Percentiles rank a stretch among this genome's conserved stretches.
phyloP scores from a whole-genome alignment of 2,797 vertebrate species.

The Merluccius polli region DNA sequence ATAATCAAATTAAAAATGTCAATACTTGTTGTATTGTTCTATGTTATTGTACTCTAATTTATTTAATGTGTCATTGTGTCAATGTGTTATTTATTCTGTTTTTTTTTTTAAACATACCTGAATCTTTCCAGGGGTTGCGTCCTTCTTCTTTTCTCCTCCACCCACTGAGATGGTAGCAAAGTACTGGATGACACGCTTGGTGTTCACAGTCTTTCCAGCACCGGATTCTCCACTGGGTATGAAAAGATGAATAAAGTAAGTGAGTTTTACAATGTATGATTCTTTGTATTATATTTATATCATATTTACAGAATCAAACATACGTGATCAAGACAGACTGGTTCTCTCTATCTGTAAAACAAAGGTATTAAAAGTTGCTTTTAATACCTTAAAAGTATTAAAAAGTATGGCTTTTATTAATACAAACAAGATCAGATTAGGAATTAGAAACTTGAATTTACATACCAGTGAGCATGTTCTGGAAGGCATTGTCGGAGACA shows the following conservation, averaged over 20 bases:
- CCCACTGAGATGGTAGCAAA: background rate
- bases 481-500: conserved; percentile 74
- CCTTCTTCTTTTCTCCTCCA: background rate
- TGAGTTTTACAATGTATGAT: background rate
- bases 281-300: background rate
- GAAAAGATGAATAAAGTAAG: background rate
- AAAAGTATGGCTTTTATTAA: conserved; percentile 28
- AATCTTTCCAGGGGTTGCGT: background rate
- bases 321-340: background rate
- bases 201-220: conserved; percentile 1
- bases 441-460: background rate
- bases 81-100: background rate
- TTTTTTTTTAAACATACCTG: background rate
- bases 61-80: background rate
- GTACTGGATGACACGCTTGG: conserved; percentile 1
- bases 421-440: background rate
- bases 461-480: conserved; percentile 75
- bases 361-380: background rate
- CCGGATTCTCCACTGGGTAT: conserved; percentile 1
- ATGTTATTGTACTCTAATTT: no score
- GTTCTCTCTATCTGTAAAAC: background rate
- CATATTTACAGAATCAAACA: background rate
- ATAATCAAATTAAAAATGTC: no score
- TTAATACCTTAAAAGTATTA: no score
- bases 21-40: no score